Base-by-base conservation (phyloP, 2,888 invertebrate species). In the Polymixis flavicincta region DNA sequence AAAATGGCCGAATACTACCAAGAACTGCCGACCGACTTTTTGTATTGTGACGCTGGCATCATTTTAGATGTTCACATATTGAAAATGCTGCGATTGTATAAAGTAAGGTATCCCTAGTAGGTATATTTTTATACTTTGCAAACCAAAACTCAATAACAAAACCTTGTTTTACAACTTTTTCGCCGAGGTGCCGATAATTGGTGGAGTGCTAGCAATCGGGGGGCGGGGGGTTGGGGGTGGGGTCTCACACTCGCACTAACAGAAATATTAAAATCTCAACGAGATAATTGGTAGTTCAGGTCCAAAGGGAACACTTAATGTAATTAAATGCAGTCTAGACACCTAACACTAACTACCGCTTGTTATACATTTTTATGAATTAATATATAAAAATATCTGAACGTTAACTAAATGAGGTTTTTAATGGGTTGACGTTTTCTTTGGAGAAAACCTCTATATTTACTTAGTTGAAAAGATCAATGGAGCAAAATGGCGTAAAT, bases 311-410 rank as follows among this genome's bases (percentile, higher is more conserved):
- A 45, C 59, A 25, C 57, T 65, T 57, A 59, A 73, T 32, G 45
- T 65, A 68, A 83, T 78, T 68, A 73, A 50, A 14, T n/a, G 28
- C 1, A 48, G 78, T 74, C 72, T 78, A 82, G 74, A 82, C 70
- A 57, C 45, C 59, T 64, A 22, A 5, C 17, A 45, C 57, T 32
- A 28, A 67, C 60, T 59, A 17, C n/a, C 22, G 19, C 48, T 64
- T 74, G 28, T 48, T 32, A 13, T 13, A 57, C 25, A 64, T 68
- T 37, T 63, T 57, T n/a, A 13, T 52, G 3, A 55, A 63, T 60
- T n/a, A 54, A 60, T 54, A 67, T 59, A 17, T 32, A n/a, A 50
- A n/a, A 63, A 32, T 32, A 32, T 52, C 45, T 59, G 59, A 6
- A 14, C 1, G 25, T 5, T 25, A 9, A 66, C 14, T 25, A 11